A percentile compares a stretch with the other conserved stretches of the same genome.
Conservation (phyloP, 2,888 invertebrate genomes). For the Dryomyza anilis region DNA sequence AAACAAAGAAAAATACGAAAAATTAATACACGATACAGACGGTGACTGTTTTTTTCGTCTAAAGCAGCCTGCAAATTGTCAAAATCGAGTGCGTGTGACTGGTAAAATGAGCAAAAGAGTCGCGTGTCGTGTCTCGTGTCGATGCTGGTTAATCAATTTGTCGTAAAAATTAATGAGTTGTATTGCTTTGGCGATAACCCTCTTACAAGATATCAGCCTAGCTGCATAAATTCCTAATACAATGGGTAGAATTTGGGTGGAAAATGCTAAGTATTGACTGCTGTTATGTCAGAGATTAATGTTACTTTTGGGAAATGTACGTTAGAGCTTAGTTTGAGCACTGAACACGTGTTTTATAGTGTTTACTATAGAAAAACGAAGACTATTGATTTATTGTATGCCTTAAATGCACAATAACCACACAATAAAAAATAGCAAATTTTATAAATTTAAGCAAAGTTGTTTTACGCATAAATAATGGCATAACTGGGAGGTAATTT, state of each 20-base stretch:
- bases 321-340: neutral
- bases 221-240: too few species aligned
- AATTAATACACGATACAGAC: conserved; percentile 2
- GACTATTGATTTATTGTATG: too few species aligned
- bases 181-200: conserved; percentile 24
- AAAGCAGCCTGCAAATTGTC: conserved; percentile 15
- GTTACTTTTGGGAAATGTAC: conserved; percentile 15
- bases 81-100: neutral
- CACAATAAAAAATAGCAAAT: too few species aligned
- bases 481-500: neutral
- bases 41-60: neutral
- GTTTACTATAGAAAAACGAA: neutral
- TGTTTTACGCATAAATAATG: too few species aligned
- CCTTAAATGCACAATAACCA: too few species aligned
- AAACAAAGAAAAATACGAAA: neutral
- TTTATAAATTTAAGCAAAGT: too few species aligned
- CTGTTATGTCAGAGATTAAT: conserved; percentile 6
- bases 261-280: neutral
- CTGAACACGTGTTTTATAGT: neutral
- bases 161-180: conserved; percentile 57
- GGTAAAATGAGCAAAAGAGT: neutral
- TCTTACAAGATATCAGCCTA: neutral
- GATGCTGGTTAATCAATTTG: conserved; percentile 55
- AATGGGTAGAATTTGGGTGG: neutral
- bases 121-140: neutral